These are phyloP conservation scores for Plumapathes pennacea DNA, from an alignment of 92 coral and sea anemone species.

Conservation along the genomic window DNA sequence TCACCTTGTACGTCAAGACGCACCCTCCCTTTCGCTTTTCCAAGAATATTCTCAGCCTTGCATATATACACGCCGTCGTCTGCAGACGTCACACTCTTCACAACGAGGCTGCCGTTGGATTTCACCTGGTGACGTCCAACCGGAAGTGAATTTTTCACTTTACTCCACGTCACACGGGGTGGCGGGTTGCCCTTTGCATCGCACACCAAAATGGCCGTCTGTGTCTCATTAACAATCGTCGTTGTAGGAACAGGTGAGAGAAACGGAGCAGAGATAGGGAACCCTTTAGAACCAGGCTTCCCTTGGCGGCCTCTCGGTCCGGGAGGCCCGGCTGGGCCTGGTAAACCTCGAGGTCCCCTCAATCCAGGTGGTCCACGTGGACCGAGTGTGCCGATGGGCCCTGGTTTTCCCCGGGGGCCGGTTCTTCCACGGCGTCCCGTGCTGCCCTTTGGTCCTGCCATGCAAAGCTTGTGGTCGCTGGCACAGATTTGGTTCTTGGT, in stretches of 20 bases:
- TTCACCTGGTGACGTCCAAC: conserved; percentile 23
- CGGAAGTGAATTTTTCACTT: conserved; percentile 23
- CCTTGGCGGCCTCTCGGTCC: conserved; percentile 54
- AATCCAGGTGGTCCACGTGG: conserved; percentile 55
- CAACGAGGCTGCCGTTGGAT: conserved; percentile 22
- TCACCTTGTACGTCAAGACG: conserved; percentile 1
- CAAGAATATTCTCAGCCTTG: conserved; percentile 7
- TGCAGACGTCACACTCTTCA: conserved; percentile 10
- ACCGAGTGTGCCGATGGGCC: conserved; percentile 33
- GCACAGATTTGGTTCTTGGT: conserved; percentile 30
- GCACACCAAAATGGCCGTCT: conserved; percentile 26
- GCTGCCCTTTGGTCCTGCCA: conserved; percentile 25
- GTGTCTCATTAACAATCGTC: conserved; percentile 37
- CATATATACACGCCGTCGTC: conserved; percentile 32
- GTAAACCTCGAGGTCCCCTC: conserved; percentile 28
- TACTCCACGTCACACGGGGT: conserved; percentile 53
- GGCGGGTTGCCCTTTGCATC: conserved; percentile 45
- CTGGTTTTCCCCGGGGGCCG: conserved; percentile 26
- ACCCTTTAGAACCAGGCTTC: conserved; percentile 43
- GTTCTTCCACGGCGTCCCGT: conserved; percentile 21
- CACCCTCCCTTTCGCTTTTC: not conserved
- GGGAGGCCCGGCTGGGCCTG: conserved; percentile 38
- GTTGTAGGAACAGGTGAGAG: conserved; percentile 16
- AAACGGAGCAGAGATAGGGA: conserved; percentile 45
- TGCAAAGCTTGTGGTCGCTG: conserved; percentile 26